Base-by-base conservation (phyloP, 2,888 invertebrate genomes). In the Drosophila neutralis region DNA sequence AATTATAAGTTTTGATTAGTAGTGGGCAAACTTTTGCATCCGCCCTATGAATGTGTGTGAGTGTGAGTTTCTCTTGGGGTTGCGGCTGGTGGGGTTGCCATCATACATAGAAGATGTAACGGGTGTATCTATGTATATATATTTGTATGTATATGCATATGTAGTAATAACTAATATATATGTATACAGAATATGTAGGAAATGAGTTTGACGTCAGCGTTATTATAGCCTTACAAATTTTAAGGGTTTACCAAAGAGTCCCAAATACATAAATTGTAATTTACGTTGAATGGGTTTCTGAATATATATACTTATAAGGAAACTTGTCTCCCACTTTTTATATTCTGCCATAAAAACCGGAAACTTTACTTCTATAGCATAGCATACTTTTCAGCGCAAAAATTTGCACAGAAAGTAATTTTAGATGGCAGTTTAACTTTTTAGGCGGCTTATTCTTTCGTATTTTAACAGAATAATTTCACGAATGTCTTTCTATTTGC, bases 1-100 rank as follows among this genome's bases (percentile, higher is more conserved):
- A 87, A 87, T 87, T 87, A 87, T 90, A 87, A 87, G 87, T 87
- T 87, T 87, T 87, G 87, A 87, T 87, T 90, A 87, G 90, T 87
- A 88, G 84, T 83, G 88, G 90, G 88, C 69, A 89, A 86, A 89
- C 83, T 86, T 86, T 86, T 89, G 42, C 70, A 62, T 70, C 67
- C 68, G 61, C 60, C 68, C 27, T 63, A 59, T 71, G 58, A 70
- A 67, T 73, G 64, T 67, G 42, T 62, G 51, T 49, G 27, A 62
- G 57, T 56, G 49, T 51, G 51, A 40, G 58, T 27, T 36, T 56
- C 49, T 57, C 65, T 72, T 35, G 35, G 66, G 54, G 36, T 29
- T 45, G 52, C 61, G 59, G 62, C 54, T 77, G 61, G 64, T 33
- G 68, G 60, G 66, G 54, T 33, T 48, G 53, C 45, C 49, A 65